Conservation (phyloP, 1,140 invertebrate genomes). For the Vanessa atalanta region DNA sequence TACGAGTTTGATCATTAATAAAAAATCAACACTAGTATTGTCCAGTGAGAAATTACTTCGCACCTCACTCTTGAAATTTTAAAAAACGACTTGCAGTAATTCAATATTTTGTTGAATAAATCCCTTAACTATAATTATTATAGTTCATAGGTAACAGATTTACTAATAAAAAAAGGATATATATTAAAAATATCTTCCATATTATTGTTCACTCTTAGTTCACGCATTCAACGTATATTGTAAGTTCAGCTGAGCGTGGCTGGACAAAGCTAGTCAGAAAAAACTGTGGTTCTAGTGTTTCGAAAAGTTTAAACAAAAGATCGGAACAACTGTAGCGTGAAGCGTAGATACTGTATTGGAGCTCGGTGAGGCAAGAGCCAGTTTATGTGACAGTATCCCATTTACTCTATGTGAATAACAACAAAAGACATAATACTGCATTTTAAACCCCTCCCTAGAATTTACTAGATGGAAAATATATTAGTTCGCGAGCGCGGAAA, state of each 20-base stretch:
- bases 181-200: not conserved
- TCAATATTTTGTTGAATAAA: no score
- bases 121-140: no score
- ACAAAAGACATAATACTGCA: constrained; percentile 5
- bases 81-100: no score
- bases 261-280: constrained; percentile 17
- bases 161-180: no score
- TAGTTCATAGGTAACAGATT: no score
- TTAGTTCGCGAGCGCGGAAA: not conserved
- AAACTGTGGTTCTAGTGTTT: constrained; percentile 23
- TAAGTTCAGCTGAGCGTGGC: constrained; percentile 17
- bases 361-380: constrained; percentile 7
- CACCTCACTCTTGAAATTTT: no score
- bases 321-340: constrained; percentile 16
- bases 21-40: no score
- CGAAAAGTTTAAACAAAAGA: constrained; percentile 27
- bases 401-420: constrained; percentile 1
- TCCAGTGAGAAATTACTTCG: no score
- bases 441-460: not conserved
- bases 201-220: not conserved
- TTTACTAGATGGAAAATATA: not conserved
- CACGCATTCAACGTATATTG: constrained; percentile 3
- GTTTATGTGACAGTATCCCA: constrained; percentile 22
- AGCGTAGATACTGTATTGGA: constrained; percentile 28
- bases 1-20: no score